Base-by-base conservation (phyloP, 2,113 vertebrate species). In the Notothenia rossii region DNA sequence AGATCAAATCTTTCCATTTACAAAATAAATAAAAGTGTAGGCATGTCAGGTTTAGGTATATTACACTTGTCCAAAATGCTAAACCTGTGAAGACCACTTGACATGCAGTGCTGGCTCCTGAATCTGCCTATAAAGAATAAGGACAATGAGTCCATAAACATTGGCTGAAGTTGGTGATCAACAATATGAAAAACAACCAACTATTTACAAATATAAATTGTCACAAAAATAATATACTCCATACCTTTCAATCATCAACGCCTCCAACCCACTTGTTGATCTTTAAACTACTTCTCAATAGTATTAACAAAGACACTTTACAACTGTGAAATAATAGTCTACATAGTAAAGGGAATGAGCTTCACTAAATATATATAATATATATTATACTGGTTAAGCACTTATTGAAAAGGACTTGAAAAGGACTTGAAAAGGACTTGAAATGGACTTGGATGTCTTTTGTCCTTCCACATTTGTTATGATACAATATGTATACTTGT, bases 61-160 rank as follows among this genome's bases (percentile, higher is more conserved):
- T 40, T 40, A 7, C 36, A 40, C 36, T 40, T 7, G 55, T 29
- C 29, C 36, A 62, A 62, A 45, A 20, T 40, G 18, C 25, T 64
- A 13, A 12, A 48, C 40, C 22, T 18, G 15, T 46, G 17, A 49
- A 20, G 43, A 60, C 15, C 6, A 45, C 36, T 46, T 20, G 29
- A 29, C 40, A n/a, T 13, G 5, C 10, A 18, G 40, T 3, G 10
- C 22, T 56, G 58, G 18, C 29, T 22, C 13, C 46, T 74, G 13
- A 40, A 64, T 54, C 49, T 45, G 60, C 33, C 60, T 64, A 51
- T 55, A 40, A 63, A 45, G 14, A 12, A 62, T 43, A 15, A 64
- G 60, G 36, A 74, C 14, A 73, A 11, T 62, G 8, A 29, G 48
- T 5, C 2, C 7, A 65, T 20, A 46, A 65, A 17, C 7, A 22